Conservation (phyloP, 2,888 invertebrate genomes). For the Xestia ashworthii region DNA sequence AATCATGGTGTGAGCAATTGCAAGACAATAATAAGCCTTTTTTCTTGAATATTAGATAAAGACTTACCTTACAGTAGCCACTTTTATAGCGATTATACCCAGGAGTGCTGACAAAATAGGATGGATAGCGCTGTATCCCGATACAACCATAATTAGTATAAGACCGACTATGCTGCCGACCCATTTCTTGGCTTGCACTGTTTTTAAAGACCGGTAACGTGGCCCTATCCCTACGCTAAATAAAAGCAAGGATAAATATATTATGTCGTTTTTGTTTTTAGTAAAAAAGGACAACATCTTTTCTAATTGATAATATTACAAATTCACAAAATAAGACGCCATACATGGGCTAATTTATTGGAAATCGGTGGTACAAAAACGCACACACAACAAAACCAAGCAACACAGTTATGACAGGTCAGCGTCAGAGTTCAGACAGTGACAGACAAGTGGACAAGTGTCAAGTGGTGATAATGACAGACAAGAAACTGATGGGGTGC, state of each 20-base stretch:
- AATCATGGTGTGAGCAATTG: neutral
- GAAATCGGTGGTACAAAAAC: neutral
- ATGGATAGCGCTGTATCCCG: constrained; percentile 83
- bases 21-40: neutral
- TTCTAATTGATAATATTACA: neutral
- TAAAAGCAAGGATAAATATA: constrained; percentile 93
- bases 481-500: too few relatives aligned
- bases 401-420: neutral
- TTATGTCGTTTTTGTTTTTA: constrained; percentile 94
- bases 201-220: constrained; percentile 90
- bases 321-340: constrained; percentile 10
- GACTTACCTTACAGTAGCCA: constrained; percentile 82
- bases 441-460: neutral
- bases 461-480: too few relatives aligned
- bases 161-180: constrained; percentile 86
- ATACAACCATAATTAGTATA: constrained; percentile 81
- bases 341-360: neutral
- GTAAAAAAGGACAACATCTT: constrained; percentile 81
- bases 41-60: neutral
- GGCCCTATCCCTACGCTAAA: constrained; percentile 93
- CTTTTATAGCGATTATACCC: constrained; percentile 84
- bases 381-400: neutral
- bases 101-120: constrained; percentile 81
- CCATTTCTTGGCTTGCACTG: constrained; percentile 88
- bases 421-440: neutral